Conservation (phyloP, 2,888 invertebrate genomes). For the Pomacea canaliculata region DNA sequence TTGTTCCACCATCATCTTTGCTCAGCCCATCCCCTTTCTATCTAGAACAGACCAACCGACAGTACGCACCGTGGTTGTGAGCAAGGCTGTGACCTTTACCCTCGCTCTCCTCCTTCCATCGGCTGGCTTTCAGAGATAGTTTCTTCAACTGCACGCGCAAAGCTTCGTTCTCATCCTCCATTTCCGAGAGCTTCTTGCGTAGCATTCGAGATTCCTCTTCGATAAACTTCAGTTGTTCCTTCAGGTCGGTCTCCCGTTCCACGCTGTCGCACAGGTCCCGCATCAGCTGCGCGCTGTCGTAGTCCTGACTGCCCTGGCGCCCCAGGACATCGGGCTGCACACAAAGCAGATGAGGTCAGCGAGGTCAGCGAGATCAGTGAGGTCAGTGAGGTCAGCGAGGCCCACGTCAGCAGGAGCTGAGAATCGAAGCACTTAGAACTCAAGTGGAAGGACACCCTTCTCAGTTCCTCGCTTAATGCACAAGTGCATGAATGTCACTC, state of each 20-base stretch:
- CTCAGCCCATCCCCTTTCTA: slow-evolving; percentile 6
- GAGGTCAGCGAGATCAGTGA: too few species aligned
- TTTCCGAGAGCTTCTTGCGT: slow-evolving; percentile 77
- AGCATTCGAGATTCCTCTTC: slow-evolving; percentile 87
- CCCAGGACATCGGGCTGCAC: slow-evolving; percentile 21
- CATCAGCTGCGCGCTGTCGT: slow-evolving; percentile 76
- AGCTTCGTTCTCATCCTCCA: slow-evolving; percentile 97
- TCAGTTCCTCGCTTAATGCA: neutral
- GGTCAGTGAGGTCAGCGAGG: neutral
- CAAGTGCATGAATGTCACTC: neutral
- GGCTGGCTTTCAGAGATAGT: slow-evolving; percentile 76
- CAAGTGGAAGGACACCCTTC: neutral
- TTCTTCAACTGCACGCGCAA: slow-evolving; percentile 95
- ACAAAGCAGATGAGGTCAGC: neutral
- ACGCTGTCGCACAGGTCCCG: slow-evolving; percentile 91
- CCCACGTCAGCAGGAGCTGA: neutral
- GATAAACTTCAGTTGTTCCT: slow-evolving; percentile 90
- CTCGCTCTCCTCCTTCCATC: slow-evolving; percentile 36
- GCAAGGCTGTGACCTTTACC: slow-evolving; percentile 23
- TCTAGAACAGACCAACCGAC: too few species aligned
- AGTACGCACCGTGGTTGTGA: neutral
- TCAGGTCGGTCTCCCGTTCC: slow-evolving; percentile 92
- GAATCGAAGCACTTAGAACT: neutral
- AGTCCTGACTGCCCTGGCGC: slow-evolving; percentile 54
- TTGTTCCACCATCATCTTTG: too few species aligned